Evolutionary conservation across 2,797 vertebrate species (phyloP), one percentile per base, ranked within the genome.

Genomic region (Typhlichthys subterraneus): DNA sequence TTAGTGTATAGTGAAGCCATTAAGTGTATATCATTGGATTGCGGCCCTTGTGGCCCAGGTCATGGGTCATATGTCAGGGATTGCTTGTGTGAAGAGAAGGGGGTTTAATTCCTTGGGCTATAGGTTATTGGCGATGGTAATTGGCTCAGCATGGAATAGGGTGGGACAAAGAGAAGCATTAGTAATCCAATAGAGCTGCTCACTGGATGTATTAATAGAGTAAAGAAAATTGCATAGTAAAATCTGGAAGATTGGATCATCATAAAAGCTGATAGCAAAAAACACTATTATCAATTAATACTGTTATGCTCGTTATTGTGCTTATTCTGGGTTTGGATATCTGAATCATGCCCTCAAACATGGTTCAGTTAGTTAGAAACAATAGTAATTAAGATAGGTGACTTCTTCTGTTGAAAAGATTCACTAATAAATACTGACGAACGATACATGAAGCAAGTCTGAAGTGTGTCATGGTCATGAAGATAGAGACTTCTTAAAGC

Each of bases 111-210:
- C 72, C 77, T 63, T 65, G 68, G 69, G 79, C 51, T 33, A 38
- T 67, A 42, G 53, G 29, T 80, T 87, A 82, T 86, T 72, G 76
- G 68, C 70, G 78, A 80, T 63, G 58, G 59, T 92, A 91, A 93
- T 91, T 89, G 86, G 90, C 84, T 92, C 83, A 88, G 73, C 45
- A 70, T 52, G 80, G 75, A 73, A 81, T 75, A 65, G 75, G 81
- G 71, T 78, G 76, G 85, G 61, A 62, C 11, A 1, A 70, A 77
- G 67, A 3, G 9, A 73, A 57, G 63, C 59, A 63, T 33, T 51
- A 14, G 60, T 93, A 92, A 93, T 93, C 92, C 92, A 90, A 88
- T 89, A 88, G 70, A 85, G 70, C 63, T 81, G 83, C 79, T 86
- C 77, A 74, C 72, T 63, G 59, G 57, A 70, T 53, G 80, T 84